Evolutionary conservation across 1,140 invertebrate genomes (phyloP), one percentile per base, ranked within the genome.

Genomic region (Pinna nobilis): DNA sequence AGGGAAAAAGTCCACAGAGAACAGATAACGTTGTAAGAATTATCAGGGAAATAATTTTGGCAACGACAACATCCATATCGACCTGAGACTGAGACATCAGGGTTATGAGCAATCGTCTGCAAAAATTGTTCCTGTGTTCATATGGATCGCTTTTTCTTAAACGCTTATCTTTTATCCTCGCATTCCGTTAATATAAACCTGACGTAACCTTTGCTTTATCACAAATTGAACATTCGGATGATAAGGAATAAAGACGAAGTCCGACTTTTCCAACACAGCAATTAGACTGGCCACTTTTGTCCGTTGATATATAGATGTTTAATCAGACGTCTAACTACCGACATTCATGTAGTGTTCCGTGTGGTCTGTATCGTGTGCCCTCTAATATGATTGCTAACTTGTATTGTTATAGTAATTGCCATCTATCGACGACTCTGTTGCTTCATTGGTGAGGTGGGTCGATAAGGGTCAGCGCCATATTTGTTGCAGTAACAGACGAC

Each of bases 31-130:
- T 70, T 23, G 84, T 85, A 9, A 85, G 59, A 5, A 83, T 77
- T 0, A 86, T 78, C 23, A 86, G 74, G 9, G 83, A 80, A 30
- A 86, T 76, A 39, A 86, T 85, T 69, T 86, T 86, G n/a, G 84
- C 83, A 33, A 84, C 84, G 18, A 86, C 85, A 41, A 85, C 82
- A 68, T 86, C 84, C 84, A 85, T 85, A 37, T 81, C 81, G 32
- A 82, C 80, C 25, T 79, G 51, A 37, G 35, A 63, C 57, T 69
- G 39, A 55, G 73, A 59, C 73, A 75, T 75, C 41, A 32, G 70
- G 60, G 37, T 44, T 44, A 11, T n/a, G 9, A n/a, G n/a, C 39
- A 44, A n/a, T 9, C 39, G n/a, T 44, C 39, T 44, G 39, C n/a
- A 44, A 44, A 44, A 9, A 44, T 44, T 44, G 9, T n/a, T n/a